These are phyloP conservation scores for Chlamydotis undulata DNA, from an alignment of 2,113 vertebrate species.

Conservation along the genomic window DNA sequence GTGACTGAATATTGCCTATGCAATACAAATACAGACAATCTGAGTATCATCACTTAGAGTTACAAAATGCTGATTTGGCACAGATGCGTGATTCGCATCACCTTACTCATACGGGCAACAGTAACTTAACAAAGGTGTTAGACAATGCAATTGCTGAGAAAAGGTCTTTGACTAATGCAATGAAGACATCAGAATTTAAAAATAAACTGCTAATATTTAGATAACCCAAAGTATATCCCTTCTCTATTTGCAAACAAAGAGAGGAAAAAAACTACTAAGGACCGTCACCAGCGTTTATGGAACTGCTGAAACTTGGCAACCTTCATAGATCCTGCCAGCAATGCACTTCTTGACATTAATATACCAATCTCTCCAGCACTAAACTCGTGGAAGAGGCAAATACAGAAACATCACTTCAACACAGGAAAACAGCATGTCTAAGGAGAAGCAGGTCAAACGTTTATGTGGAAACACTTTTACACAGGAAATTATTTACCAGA, in stretches of 20 bases:
- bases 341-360: neutral
- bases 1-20: neutral
- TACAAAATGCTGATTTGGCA: neutral
- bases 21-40: neutral
- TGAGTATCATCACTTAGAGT: neutral
- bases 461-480: neutral
- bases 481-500: neutral
- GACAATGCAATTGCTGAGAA: neutral
- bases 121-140: neutral
- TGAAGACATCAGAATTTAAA: neutral
- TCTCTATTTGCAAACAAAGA: neutral
- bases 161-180: neutral
- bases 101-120: neutral
- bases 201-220: neutral
- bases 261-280: neutral
- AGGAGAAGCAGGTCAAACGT: neutral
- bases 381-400: neutral
- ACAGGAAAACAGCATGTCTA: neutral
- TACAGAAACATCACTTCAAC: neutral
- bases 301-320: neutral
- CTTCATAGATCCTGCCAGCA: neutral
- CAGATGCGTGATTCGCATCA: accelerated
- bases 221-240: neutral
- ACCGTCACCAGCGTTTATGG: neutral
- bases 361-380: neutral